phyloP scores from a whole-genome alignment of 2,113 vertebrate species.

The Erythrolamprus reginae region DNA sequence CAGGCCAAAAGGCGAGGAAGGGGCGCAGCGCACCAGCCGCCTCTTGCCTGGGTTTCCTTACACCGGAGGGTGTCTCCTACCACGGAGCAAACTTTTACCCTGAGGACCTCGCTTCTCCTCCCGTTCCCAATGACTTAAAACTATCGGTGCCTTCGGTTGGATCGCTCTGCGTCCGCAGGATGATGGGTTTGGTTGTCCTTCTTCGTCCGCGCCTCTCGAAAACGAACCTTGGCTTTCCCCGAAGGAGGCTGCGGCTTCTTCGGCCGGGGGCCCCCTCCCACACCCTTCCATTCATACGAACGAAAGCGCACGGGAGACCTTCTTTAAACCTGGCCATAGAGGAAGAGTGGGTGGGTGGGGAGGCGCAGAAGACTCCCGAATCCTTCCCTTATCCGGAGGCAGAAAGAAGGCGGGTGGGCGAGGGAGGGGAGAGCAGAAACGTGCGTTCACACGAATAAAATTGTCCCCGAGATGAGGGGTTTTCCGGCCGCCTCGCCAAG shows the following conservation, averaged over 20 bases:
- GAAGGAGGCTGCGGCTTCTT: background rate
- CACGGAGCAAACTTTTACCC: background rate
- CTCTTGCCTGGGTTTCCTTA: background rate
- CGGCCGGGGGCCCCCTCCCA: too few species aligned
- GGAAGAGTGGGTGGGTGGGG: too few species aligned
- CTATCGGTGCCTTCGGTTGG: background rate
- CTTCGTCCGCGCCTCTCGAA: background rate
- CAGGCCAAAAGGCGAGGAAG: too few species aligned
- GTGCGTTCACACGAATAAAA: background rate
- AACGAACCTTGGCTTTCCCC: background rate
- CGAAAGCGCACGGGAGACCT: background rate
- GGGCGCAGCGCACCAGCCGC: too few species aligned
- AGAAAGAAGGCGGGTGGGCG: background rate
- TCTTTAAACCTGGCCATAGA: background rate
- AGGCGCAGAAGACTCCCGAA: background rate
- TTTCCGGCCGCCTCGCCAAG: background rate
- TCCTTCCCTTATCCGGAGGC: background rate
- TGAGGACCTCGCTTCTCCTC: background rate
- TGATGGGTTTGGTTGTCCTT: background rate
- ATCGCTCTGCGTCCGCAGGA: background rate
- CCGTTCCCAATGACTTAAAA: background rate
- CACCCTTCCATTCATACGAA: background rate
- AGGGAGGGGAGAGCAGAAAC: background rate
- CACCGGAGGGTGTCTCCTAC: background rate
- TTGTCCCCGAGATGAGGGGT: accelerated